Evolutionary conservation across 2,113 vertebrate genomes (phyloP).

Genomic region (Syngnathus floridae): DNA sequence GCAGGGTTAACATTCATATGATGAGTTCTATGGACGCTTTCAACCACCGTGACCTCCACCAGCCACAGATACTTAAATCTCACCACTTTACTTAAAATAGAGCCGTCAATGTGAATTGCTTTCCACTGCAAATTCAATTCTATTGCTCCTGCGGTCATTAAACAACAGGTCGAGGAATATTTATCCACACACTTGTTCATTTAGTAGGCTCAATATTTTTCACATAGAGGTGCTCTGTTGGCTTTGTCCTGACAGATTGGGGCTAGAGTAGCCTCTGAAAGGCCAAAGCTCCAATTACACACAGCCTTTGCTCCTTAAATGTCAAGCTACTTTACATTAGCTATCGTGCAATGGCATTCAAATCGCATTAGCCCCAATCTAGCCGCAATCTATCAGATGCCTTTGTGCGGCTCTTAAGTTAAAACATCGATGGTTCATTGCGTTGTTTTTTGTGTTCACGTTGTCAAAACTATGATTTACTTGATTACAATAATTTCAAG

Average conservation of each 20-base stretch:
- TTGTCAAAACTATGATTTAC: background rate
- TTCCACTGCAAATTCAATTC: constrained; percentile 2
- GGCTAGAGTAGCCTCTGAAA: constrained; percentile 53
- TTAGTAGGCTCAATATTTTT: constrained; percentile 31
- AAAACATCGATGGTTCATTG: constrained; percentile 1
- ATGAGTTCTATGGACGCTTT: constrained; percentile 13
- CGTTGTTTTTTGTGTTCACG: background rate
- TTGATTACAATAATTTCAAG: background rate
- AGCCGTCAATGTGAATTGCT: constrained; percentile 17
- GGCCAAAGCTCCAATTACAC: constrained; percentile 67
- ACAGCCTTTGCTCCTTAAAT: constrained; percentile 63
- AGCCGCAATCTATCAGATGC: constrained; percentile 53
- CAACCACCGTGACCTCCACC: constrained; percentile 14
- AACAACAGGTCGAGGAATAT: constrained; percentile 25
- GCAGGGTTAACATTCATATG: constrained; percentile 24
- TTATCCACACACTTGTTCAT: constrained; percentile 30
- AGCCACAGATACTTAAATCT: constrained; percentile 10
- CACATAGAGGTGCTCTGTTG: constrained; percentile 33
- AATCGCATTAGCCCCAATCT: constrained; percentile 52
- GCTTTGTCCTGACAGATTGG: constrained; percentile 46
- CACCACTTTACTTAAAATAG: constrained; percentile 14
- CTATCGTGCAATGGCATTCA: constrained; percentile 62
- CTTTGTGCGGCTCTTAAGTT: constrained; percentile 31
- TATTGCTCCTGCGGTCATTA: constrained; percentile 22
- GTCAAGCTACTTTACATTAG: constrained; percentile 68